Conservation (phyloP, 1,140 invertebrate species). For the Papilio helenus region DNA sequence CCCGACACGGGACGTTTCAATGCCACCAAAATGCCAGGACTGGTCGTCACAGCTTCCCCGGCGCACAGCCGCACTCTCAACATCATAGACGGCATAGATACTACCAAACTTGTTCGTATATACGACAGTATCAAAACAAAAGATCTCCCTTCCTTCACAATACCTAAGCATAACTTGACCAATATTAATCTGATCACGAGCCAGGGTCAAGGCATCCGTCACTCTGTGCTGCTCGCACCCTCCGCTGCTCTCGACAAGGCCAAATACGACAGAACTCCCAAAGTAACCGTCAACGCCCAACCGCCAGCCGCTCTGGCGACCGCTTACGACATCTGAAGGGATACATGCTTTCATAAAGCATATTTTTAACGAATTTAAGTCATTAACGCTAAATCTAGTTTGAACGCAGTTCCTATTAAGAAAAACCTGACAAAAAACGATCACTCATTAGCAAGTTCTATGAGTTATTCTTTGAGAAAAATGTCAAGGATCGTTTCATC, state of each 20-base stretch:
- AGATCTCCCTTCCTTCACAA: conserved; percentile 65
- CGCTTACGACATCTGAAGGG: conserved; percentile 43
- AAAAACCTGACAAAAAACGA: conserved; percentile 51
- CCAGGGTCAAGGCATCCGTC: conserved; percentile 50
- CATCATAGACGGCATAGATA: conserved; percentile 61
- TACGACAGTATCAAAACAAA: conserved; percentile 72
- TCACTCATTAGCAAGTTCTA: conserved; percentile 45
- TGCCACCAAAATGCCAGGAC: conserved; percentile 56
- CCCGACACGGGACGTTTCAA: conserved; percentile 23
- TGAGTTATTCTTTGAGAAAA: conserved; percentile 49
- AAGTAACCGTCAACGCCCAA: conserved; percentile 60
- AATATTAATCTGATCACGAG: conserved; percentile 63
- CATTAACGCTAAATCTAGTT: conserved; percentile 52
- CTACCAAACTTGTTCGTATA: conserved; percentile 73
- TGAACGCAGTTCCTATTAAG: conserved; percentile 67
- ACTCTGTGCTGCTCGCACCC: conserved; percentile 55
- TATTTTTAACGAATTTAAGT: conserved; percentile 48
- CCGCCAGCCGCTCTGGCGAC: conserved; percentile 52
- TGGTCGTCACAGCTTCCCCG: conserved; percentile 69
- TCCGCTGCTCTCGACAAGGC: conserved; percentile 60
- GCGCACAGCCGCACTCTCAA: conserved; percentile 51
- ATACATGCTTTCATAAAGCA: conserved; percentile 19
- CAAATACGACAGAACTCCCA: conserved; percentile 62
- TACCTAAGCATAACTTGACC: conserved; percentile 69
- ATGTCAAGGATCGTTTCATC: conserved; percentile 36